phyloP scores from a whole-genome alignment of 2,797 vertebrate species.

The Sorex maritimensis region DNA sequence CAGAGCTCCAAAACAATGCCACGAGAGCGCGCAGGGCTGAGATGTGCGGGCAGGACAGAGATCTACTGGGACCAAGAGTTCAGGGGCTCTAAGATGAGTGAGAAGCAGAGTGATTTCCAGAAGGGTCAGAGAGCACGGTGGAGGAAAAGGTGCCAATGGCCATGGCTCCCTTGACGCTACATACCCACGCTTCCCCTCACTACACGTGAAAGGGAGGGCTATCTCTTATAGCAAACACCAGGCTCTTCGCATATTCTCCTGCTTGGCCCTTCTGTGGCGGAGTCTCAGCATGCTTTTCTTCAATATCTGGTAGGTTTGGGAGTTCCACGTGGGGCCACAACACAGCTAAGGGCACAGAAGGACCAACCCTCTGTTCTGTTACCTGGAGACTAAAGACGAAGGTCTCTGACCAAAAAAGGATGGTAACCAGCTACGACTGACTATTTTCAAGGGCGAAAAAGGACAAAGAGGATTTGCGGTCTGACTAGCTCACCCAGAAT shows the following conservation, averaged over 20 bases:
- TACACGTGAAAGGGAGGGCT: conserved; percentile 31
- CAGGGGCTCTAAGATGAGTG: neutral
- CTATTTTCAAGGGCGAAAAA: neutral
- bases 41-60: neutral
- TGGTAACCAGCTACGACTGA: neutral
- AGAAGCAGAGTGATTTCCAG: neutral
- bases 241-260: neutral
- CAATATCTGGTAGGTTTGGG: neutral
- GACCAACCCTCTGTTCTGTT: neutral
- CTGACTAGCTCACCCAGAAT: conserved; percentile 2
- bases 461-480: neutral
- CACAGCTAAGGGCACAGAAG: neutral
- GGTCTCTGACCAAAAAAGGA: neutral
- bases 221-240: conserved; percentile 6
- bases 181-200: conserved; percentile 10
- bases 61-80: neutral
- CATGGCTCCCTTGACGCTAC: neutral
- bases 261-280: neutral
- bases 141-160: neutral
- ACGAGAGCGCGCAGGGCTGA: neutral
- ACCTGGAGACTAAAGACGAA: neutral
- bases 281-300: neutral
- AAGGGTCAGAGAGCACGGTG: neutral
- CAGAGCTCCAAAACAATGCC: neutral
- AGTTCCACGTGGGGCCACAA: neutral